Evolutionary conservation across 2,888 invertebrate species (phyloP).

Genomic region (Hemaris fuciformis): DNA sequence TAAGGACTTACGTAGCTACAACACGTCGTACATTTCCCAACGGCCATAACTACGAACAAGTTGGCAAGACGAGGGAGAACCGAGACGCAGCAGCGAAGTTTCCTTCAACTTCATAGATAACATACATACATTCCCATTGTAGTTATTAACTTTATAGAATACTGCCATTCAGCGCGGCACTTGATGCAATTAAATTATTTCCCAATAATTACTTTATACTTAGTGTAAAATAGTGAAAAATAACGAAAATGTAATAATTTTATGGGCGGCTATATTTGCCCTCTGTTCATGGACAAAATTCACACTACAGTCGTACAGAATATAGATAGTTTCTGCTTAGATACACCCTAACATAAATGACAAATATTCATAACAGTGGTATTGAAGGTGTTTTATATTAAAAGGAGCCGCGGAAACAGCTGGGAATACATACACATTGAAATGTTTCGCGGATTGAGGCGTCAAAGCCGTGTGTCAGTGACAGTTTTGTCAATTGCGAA

Average conservation of each 20-base stretch:
- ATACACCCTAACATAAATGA: too few relatives aligned
- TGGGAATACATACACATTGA: not conserved
- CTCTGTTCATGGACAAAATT: too few relatives aligned
- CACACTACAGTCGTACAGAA: too few relatives aligned
- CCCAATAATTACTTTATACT: not conserved
- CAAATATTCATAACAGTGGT: too few relatives aligned
- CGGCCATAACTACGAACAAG: not conserved
- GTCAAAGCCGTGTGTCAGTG: not conserved
- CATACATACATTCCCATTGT: not conserved
- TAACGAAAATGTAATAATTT: too few relatives aligned
- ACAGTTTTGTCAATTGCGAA: not conserved
- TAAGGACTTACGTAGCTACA: not conserved
- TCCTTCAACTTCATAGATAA: not conserved
- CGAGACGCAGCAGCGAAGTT: not conserved
- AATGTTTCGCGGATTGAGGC: not conserved
- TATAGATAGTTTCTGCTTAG: too few relatives aligned
- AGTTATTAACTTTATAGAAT: not conserved
- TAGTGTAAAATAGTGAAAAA: too few relatives aligned
- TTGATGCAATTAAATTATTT: not conserved
- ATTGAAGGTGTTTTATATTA: too few relatives aligned
- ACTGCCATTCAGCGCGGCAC: too few relatives aligned
- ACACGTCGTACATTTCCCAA: not conserved
- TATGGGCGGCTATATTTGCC: too few relatives aligned
- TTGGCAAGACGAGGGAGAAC: not conserved
- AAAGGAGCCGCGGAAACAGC: not conserved